Evolutionary conservation across 2,113 vertebrate species (phyloP).

Genomic region (Ramphastos sulfuratus): DNA sequence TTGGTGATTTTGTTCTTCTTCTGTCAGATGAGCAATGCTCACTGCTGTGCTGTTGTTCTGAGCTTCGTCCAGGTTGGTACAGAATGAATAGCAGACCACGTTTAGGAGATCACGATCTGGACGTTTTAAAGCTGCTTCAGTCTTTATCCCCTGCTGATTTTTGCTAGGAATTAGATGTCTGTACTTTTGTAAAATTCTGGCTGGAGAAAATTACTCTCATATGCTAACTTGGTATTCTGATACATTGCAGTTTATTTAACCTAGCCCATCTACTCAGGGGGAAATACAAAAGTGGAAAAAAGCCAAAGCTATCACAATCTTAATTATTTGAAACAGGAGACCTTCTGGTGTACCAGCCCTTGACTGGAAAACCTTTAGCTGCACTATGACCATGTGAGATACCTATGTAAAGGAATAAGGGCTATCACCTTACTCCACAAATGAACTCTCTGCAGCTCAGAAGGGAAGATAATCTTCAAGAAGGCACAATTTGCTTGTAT

Average conservation of each 20-base stretch:
- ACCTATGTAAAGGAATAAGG: neutral
- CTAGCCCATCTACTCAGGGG: neutral
- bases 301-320: neutral
- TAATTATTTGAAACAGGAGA: neutral
- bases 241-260: neutral
- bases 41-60: neutral
- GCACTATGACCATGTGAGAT: neutral
- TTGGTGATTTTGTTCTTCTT: neutral
- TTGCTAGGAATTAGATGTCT: neutral
- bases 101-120: neutral
- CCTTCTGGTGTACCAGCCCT: neutral
- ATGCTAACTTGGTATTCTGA: neutral
- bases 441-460: neutral
- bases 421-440: neutral
- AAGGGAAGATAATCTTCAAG: constrained; percentile 2
- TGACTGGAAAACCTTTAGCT: neutral
- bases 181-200: neutral
- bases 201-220: neutral
- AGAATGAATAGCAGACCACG: neutral
- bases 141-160: neutral
- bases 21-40: neutral
- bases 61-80: neutral
- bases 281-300: neutral
- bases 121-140: neutral
- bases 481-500: neutral